Base-by-base conservation (phyloP, 2,888 invertebrate genomes). In the Acronicta psi region DNA sequence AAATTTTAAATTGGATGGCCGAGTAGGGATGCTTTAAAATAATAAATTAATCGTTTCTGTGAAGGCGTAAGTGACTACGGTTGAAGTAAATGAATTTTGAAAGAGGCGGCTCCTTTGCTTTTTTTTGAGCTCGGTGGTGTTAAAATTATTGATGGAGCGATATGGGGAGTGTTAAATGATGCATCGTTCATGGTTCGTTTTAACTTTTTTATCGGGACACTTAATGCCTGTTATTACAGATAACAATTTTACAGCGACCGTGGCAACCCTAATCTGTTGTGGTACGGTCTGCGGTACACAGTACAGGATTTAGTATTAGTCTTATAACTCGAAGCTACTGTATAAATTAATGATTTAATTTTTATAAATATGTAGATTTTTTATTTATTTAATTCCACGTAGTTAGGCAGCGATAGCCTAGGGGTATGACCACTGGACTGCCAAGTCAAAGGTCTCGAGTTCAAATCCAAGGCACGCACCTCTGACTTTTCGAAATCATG, bases 1-100 rank as follows among this genome's bases (percentile, higher is more conserved):
- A 94, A 93, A 89, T 89, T 93, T 92, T 93, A 93, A 94, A 94
- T 94, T 94, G 93, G 93, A 90, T 91, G 91, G 88, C 90, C 85
- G 92, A 91, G 91, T 89, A 89, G 90, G 91, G 90, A 83, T 88
- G 86, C 79, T 87, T 87, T 84, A 78, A 87, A 88, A 91, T 91
- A 92, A 91, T 91, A 91, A 92, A 93, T 93, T 93, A 91, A 92
- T 91, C 90, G 91, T 79, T 93, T 93, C 92, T 84, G 59, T 90
- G 92, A 92, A 92, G 82, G 77, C 80, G 81, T 79, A 84, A 84
- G 83, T 85, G 84, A 82, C 83, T 79, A 62, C 52, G 82, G 73
- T 70, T 80, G 69, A 70, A 77, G 85, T 85, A 87, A 90, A 90
- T 90, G 87, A 87, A 87, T 87, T 86, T 85, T 80, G 83, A 80